Evolutionary conservation across 2,113 vertebrate species (phyloP).

Genomic region (Sminthopsis crassicaudata): DNA sequence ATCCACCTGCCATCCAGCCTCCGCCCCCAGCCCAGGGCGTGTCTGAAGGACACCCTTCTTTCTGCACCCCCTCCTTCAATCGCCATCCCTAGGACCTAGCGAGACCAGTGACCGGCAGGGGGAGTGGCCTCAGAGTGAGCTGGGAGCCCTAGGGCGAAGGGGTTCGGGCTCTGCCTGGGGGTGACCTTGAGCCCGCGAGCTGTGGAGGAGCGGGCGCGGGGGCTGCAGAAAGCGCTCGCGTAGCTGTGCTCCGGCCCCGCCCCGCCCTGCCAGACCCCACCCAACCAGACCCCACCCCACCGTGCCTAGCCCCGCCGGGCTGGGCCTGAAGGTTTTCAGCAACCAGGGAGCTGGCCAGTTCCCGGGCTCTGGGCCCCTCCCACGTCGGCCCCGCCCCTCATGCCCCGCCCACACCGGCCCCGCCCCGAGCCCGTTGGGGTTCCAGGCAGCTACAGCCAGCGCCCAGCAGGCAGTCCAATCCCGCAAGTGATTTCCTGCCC

Average conservation of each 20-base stretch:
- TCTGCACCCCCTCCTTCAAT: neutral
- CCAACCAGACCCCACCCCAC: neutral
- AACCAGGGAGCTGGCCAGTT: constrained; percentile 77
- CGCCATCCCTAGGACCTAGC: neutral
- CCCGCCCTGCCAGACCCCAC: neutral
- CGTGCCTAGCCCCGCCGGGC: neutral
- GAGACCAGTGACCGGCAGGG: neutral
- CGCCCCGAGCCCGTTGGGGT: constrained; percentile 49
- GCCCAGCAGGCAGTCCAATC: neutral
- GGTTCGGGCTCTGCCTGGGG: constrained; percentile 22
- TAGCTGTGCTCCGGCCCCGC: constrained; percentile 11
- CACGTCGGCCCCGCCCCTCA: neutral
- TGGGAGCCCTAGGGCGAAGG: neutral
- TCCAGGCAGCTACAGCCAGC: constrained; percentile 60
- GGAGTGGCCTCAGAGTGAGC: neutral
- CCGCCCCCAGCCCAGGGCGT: neutral
- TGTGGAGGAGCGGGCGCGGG: neutral
- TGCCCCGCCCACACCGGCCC: constrained; percentile 51
- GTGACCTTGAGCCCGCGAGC: constrained; percentile 70
- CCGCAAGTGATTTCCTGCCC: neutral
- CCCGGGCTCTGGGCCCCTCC: constrained; percentile 67
- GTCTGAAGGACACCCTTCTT: neutral
- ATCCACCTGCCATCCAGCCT: neutral
- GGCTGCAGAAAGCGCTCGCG: neutral
- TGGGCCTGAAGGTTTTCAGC: constrained; percentile 69